Evolutionary conservation across 2,888 invertebrate genomes (phyloP).

Genomic region (Digitonthophagus gazella): DNA sequence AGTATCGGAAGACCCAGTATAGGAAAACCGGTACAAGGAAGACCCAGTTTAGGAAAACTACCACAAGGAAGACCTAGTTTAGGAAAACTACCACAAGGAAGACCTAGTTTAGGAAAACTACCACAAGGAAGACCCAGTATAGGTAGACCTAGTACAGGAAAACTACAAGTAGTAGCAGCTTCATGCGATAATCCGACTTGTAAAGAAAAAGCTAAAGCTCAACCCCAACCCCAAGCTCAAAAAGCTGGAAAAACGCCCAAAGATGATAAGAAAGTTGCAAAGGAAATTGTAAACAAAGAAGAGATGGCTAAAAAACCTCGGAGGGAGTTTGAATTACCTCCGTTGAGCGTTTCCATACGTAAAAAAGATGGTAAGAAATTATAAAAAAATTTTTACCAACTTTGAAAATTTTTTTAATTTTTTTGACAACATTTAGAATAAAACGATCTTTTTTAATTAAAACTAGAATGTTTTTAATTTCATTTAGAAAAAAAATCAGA

Average conservation of each 20-base stretch:
- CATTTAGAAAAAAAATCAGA: no score
- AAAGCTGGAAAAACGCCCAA: not conserved
- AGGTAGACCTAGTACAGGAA: not conserved
- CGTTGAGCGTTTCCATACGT: slow-evolving; percentile 20
- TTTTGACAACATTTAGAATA: no score
- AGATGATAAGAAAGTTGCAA: not conserved
- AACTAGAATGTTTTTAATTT: no score
- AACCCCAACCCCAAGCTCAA: not conserved
- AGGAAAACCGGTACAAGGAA: not conserved
- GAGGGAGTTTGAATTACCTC: slow-evolving; percentile 16
- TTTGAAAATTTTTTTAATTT: no score
- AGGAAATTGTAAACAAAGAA: slow-evolving; percentile 4
- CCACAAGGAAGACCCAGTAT: not conserved
- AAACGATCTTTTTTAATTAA: no score
- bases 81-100: not conserved
- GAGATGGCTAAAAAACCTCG: slow-evolving; percentile 11
- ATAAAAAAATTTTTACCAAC: no score
- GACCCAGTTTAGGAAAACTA: not conserved
- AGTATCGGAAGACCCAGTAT: not conserved
- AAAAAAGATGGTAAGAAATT: slow-evolving; percentile 11
- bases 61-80: not conserved
- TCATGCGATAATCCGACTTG: not conserved
- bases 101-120: not conserved
- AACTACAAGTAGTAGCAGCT: no score
- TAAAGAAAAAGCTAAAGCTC: not conserved